Percentiles rank a stretch among this genome's conserved stretches.
phyloP scores from a whole-genome alignment of 2,113 vertebrate genomes.

The Bostrychus sinensis region DNA sequence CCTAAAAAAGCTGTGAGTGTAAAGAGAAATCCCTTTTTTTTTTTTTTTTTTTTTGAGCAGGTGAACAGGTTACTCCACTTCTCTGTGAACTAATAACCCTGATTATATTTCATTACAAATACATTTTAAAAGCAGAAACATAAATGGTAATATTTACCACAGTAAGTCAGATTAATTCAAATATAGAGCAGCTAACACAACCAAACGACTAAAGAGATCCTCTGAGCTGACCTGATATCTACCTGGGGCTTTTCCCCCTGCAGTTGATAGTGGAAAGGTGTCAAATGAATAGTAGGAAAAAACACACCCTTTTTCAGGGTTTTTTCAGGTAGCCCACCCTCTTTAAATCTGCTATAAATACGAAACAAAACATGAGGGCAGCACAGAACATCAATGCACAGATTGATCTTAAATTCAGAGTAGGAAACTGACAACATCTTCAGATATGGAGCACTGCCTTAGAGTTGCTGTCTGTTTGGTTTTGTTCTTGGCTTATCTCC shows the following conservation, averaged over 20 bases:
- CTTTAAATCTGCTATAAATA: conserved; percentile 27
- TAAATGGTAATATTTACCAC: not conserved
- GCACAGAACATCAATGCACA: conserved; percentile 14
- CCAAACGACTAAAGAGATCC: not conserved
- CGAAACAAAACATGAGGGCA: not conserved
- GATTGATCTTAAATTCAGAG: not conserved
- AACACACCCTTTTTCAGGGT: not conserved
- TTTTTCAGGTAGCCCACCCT: conserved; percentile 34
- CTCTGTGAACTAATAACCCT: no score
- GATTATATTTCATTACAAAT: no score
- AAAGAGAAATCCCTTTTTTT: conserved; percentile 18
- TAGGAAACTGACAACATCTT: not conserved
- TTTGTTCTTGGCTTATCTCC: conserved; percentile 13
- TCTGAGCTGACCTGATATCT: conserved; percentile 11
- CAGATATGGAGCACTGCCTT: conserved; percentile 26
- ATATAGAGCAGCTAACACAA: not conserved
- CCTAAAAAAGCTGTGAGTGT: not conserved
- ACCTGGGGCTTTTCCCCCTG: conserved; percentile 45
- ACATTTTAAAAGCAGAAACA: no score
- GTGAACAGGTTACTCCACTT: not conserved
- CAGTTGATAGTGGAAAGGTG: conserved; percentile 19
- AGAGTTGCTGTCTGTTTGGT: conserved; percentile 29
- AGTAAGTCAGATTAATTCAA: not conserved
- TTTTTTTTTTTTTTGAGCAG: not conserved
- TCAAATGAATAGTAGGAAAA: conserved; percentile 55